A percentile compares a stretch with the other conserved stretches of the same genome.
Conservation (phyloP, 2,797 vertebrate genomes). For the Rhynchotus rufescens region DNA sequence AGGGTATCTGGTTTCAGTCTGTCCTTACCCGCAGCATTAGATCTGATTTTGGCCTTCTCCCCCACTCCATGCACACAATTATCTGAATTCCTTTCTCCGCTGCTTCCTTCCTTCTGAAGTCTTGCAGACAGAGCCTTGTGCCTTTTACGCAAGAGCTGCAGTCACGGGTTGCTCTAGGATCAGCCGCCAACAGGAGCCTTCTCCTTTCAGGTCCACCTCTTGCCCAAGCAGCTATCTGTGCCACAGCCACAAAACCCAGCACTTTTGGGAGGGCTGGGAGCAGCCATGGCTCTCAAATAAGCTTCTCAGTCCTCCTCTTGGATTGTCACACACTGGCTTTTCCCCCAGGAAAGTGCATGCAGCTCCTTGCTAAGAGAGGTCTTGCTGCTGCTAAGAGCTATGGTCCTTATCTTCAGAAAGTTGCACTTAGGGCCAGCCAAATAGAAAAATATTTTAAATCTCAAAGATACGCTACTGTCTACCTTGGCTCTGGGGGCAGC, state of each 20-base stretch:
- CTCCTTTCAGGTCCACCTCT: neutral
- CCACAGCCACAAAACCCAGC: neutral
- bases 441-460: neutral
- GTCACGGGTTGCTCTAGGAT: neutral
- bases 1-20: constrained; percentile 50
- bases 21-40: neutral
- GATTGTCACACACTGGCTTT: neutral
- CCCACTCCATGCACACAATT: neutral
- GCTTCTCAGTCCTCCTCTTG: neutral
- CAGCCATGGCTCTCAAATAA: neutral
- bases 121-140: neutral
- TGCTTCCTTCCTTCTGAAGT: neutral
- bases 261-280: neutral
- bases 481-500: neutral
- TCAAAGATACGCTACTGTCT: fast-evolving
- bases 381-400: neutral
- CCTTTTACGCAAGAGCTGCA: neutral
- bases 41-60: constrained; percentile 1
- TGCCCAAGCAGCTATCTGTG: neutral
- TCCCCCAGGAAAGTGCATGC: fast-evolving
- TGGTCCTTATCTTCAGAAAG: neutral
- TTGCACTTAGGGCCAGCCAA: fast-evolving
- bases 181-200: fast-evolving
- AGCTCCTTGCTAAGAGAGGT: neutral
- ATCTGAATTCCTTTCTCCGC: neutral